Conservation (phyloP, 2,888 invertebrate species). For the Calephelis perditalis region DNA sequence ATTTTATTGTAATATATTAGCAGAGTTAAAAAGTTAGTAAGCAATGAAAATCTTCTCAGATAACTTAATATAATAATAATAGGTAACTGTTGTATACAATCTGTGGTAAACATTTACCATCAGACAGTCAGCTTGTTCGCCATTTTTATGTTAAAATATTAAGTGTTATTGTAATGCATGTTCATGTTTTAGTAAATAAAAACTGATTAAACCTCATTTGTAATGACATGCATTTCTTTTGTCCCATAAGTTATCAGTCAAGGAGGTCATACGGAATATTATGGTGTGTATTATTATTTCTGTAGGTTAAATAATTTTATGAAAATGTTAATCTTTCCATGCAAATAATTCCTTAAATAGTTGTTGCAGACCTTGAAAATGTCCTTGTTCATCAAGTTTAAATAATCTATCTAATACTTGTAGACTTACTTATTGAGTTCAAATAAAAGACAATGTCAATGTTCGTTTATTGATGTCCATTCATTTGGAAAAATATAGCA, state of each 20-base stretch:
- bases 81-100: too few species aligned
- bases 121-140: background rate
- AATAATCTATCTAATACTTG: background rate
- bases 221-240: slow-evolving; percentile 44
- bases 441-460: too few species aligned
- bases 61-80: too few species aligned
- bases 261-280: slow-evolving; percentile 63
- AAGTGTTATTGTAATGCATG: slow-evolving; percentile 15
- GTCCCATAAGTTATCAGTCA: slow-evolving; percentile 61
- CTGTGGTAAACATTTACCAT: background rate
- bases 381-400: background rate
- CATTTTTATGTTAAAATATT: background rate
- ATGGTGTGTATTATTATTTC: slow-evolving; percentile 55
- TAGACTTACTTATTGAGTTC: too few species aligned
- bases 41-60: too few species aligned
- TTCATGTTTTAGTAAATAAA: slow-evolving; percentile 5
- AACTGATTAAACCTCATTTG: slow-evolving; percentile 12
- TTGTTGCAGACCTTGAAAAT: too few species aligned
- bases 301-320: slow-evolving; percentile 15
- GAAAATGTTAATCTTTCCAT: slow-evolving; percentile 9
- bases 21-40: too few species aligned
- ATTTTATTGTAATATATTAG: too few species aligned
- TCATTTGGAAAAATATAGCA: too few species aligned
- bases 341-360: background rate
- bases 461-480: too few species aligned